A percentile compares a stretch with the other conserved stretches of the same genome.
These are phyloP conservation scores for Corvus moneduloides DNA, from an alignment of 2,113 vertebrate genomes.

Conservation along the genomic window DNA sequence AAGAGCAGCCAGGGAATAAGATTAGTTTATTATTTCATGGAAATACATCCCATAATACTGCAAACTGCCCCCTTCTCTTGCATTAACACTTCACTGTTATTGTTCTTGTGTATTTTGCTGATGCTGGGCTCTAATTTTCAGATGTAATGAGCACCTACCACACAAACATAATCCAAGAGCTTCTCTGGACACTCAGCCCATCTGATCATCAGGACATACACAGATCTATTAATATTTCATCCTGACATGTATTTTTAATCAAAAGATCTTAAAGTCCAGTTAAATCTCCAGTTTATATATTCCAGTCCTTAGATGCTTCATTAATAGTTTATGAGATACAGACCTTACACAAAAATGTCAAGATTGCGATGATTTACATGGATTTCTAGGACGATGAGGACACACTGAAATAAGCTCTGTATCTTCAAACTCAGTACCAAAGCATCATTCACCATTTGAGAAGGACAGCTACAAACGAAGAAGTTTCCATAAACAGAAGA, in stretches of 20 bases:
- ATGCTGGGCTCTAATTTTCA: not conserved
- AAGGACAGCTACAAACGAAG: not conserved
- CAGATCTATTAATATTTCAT: conserved; percentile 4
- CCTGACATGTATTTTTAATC: conserved; percentile 25
- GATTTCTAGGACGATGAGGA: not conserved
- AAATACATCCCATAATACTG: not conserved
- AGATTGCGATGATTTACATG: not conserved
- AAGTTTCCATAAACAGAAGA: not conserved
- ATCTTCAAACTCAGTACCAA: not conserved
- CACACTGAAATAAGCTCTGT: not conserved
- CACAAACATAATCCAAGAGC: not conserved
- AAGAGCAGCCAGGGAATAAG: not conserved
- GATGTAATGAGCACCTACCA: not conserved
- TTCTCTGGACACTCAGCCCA: not conserved
- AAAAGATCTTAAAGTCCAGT: conserved; percentile 8
- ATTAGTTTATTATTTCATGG: not conserved
- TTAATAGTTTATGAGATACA: not conserved
- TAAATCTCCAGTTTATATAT: not conserved
- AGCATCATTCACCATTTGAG: not conserved
- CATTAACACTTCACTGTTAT: not conserved
- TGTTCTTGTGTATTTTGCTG: not conserved
- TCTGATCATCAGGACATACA: not conserved
- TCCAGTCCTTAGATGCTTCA: not conserved
- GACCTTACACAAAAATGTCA: not conserved
- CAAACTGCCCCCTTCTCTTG: not conserved